Evolutionary conservation across 1,140 invertebrate species (phyloP).

Genomic region (Grapholita molesta): DNA sequence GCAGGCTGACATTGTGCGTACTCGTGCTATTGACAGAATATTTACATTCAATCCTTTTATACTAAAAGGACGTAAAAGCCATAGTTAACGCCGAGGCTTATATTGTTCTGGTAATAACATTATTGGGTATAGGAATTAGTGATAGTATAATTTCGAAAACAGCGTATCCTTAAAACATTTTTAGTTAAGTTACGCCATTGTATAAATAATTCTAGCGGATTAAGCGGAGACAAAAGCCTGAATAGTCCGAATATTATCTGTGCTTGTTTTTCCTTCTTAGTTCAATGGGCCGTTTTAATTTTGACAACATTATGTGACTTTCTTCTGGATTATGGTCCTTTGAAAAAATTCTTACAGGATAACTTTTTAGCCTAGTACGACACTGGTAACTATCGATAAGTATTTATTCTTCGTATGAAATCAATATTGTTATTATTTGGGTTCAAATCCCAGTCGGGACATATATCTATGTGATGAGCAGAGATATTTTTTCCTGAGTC

Average conservation of each 20-base stretch:
- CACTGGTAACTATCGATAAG: too few relatives aligned
- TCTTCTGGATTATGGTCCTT: neutral
- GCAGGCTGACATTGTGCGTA: conserved; percentile 45
- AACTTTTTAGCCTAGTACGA: too few relatives aligned
- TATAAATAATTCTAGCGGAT: conserved; percentile 30
- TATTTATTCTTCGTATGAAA: too few relatives aligned
- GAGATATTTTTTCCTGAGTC: too few relatives aligned
- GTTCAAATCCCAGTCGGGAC: too few relatives aligned
- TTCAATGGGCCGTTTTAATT: conserved; percentile 48
- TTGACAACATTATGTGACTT: conserved; percentile 21
- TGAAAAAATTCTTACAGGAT: neutral
- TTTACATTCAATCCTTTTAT: conserved; percentile 39
- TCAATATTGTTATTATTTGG: too few relatives aligned
- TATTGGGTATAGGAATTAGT: neutral
- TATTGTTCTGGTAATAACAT: neutral
- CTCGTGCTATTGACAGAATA: conserved; percentile 61
- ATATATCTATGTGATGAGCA: too few relatives aligned
- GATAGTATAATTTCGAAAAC: neutral
- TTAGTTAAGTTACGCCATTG: neutral
- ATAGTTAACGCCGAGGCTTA: neutral
- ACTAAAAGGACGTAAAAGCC: neutral
- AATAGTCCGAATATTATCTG: conserved; percentile 46
- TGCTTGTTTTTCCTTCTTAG: conserved; percentile 37
- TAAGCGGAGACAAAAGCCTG: conserved; percentile 65
- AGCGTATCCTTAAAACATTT: neutral